Evolutionary conservation across 2,888 invertebrate genomes (phyloP), one percentile per base, ranked within the genome.

Genomic region (Neoascia interrupta): DNA sequence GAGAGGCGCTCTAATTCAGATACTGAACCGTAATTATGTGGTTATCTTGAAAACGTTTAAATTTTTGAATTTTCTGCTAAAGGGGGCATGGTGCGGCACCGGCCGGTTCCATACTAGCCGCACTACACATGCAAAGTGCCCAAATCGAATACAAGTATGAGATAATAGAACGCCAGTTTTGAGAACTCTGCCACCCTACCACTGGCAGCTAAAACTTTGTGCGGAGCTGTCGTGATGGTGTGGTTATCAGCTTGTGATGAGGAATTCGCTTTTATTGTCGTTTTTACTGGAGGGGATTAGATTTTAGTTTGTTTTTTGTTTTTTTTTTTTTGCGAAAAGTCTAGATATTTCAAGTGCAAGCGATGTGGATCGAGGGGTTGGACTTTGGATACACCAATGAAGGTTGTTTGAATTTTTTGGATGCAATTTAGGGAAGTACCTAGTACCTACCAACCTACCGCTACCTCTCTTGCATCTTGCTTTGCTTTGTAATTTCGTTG

Each of bases 1-100:
- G 66, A 61, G 61, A 66, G 54, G 28, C 43, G 54, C 39, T 60
- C 8, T 15, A 54, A 37, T 72, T 66, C 49, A 66, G 43, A 79
- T 56, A 79, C 79, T 73, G 56, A 68, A 73, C 60, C 43, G 54
- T 68, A 73, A 73, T 73, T 73, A 60, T 51, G 54, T 37, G 61
- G 73, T 68, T 79, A 73, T 79, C 79, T 79, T 39, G 16, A 39
- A 56, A 68, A 61, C 16, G 41, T 61, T 79, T 79, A 54, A 36
- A 58, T 34, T 53, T 79, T 70, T 60, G 15, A 45, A 31, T 36
- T 64, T 43, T 43, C n/a, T 5, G 41, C 61, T 41, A 34, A 47
- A 31, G 54, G 45, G 19, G 19, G 34, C n/a, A 21, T 21, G 34
- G 18, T 13, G 23, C 15, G 13, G 15, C 13, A n/a, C 18, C 19